Percentiles rank a stretch among this genome's conserved stretches.
Conservation (phyloP, 1,140 invertebrate species). For the Drosophila punjabiensis region DNA sequence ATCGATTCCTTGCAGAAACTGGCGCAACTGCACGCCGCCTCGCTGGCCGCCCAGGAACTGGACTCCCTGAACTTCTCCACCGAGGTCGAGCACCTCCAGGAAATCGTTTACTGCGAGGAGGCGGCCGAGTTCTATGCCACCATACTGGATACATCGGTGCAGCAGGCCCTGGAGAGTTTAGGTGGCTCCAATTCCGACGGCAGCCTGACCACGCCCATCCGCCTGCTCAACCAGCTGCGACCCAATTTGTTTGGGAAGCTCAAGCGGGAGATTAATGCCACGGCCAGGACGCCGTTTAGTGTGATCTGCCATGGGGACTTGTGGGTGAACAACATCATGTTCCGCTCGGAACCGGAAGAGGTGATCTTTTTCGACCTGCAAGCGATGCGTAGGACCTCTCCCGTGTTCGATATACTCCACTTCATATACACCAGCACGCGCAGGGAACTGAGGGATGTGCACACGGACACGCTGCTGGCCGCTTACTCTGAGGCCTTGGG, state of each 20-base stretch:
- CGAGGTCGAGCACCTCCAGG: conserved; percentile 55
- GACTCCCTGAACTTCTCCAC: conserved; percentile 48
- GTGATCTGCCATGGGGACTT: conserved; percentile 85
- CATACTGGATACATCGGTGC: conserved; percentile 75
- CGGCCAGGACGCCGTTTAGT: conserved; percentile 57
- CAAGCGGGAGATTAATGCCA: conserved; percentile 58
- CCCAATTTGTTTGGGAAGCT: conserved; percentile 66
- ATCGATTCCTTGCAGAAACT: conserved; percentile 67
- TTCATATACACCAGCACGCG: conserved; percentile 83
- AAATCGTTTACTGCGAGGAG: conserved; percentile 79
- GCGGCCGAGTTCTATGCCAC: conserved; percentile 75
- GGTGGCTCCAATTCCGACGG: conserved; percentile 70
- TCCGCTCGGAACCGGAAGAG: conserved; percentile 67
- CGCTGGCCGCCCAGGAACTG: conserved; percentile 68
- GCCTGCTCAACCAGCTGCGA: conserved; percentile 61
- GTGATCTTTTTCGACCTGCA: conserved; percentile 87
- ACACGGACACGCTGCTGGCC: conserved; percentile 71
- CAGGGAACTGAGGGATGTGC: conserved; percentile 66
- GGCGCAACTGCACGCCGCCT: conserved; percentile 78
- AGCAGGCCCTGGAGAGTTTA: conserved; percentile 76
- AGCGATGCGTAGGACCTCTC: conserved; percentile 86
- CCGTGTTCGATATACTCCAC: conserved; percentile 86
- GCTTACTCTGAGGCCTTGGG: conserved; percentile 62
- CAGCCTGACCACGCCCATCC: conserved; percentile 64
- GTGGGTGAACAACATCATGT: conserved; percentile 85